These are phyloP conservation scores for rat (Rattus norvegicus) DNA, from an alignment of 2,113 vertebrate genomes.

Conservation along the genomic window DNA sequence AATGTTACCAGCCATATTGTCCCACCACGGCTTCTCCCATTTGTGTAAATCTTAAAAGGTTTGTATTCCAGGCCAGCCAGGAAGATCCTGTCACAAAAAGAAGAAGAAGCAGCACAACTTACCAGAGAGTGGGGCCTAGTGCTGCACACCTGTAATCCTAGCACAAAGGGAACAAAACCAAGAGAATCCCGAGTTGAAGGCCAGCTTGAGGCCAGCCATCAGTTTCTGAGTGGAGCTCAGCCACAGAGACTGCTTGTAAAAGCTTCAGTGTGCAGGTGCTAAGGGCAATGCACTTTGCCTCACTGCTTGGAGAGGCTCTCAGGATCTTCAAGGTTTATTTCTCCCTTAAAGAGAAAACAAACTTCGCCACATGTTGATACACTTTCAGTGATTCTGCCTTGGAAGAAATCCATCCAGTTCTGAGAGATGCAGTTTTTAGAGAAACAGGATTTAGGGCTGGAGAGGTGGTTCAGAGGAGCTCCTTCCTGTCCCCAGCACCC, in stretches of 20 bases:
- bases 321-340: background rate
- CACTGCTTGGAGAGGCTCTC: slow-evolving; percentile 4
- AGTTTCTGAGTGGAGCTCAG: background rate
- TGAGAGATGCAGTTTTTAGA: slow-evolving; percentile 10
- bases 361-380: background rate
- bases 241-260: background rate
- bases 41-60: too few relatives aligned
- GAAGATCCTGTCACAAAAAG: background rate
- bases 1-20: too few relatives aligned
- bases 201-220: background rate
- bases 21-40: too few relatives aligned
- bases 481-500: background rate
- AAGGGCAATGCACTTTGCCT: background rate
- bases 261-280: background rate
- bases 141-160: background rate
- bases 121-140: background rate
- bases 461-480: background rate
- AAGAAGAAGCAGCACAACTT: too few relatives aligned
- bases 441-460: background rate
- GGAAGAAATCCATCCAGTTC: slow-evolving; percentile 12
- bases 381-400: background rate
- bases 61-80: too few relatives aligned
- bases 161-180: background rate
- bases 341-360: background rate
- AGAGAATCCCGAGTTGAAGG: background rate